A percentile compares a stretch with the other conserved stretches of the same genome.
Evolutionary conservation across 2,113 vertebrate species (phyloP).

Genomic region (Kryptolebias marmoratus): DNA sequence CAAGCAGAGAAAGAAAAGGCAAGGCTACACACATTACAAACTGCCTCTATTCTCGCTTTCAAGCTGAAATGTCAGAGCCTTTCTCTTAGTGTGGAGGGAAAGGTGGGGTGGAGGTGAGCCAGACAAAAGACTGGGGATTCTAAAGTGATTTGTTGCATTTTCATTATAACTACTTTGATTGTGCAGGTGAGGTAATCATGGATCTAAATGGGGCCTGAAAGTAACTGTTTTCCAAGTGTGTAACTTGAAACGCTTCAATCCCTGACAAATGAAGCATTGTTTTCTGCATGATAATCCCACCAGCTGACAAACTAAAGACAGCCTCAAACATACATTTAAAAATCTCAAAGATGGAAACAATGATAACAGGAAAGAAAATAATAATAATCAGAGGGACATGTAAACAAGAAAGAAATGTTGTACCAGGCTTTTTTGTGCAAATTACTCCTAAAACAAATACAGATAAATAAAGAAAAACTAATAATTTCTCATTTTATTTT

Average conservation of each 20-base stretch:
- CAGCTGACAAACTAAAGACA: constrained; percentile 65
- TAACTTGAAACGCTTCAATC: constrained; percentile 64
- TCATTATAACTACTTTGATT: constrained; percentile 74
- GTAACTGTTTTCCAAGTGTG: constrained; percentile 73
- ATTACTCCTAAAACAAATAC: not conserved
- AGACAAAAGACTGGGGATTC: constrained; percentile 66
- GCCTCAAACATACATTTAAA: constrained; percentile 68
- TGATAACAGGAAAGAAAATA: constrained; percentile 33
- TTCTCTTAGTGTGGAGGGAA: constrained; percentile 64
- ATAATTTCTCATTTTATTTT: not conserved
- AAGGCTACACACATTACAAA: constrained; percentile 83
- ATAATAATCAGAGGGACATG: constrained; percentile 16
- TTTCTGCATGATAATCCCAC: constrained; percentile 69
- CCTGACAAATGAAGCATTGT: constrained; percentile 65
- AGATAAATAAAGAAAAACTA: not conserved
- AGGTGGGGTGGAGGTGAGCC: constrained; percentile 47
- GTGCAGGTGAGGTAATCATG: constrained; percentile 75
- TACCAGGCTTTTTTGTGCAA: not conserved
- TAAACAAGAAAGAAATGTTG: not conserved
- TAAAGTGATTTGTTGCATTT: constrained; percentile 81
- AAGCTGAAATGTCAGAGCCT: constrained; percentile 81
- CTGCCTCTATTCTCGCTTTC: constrained; percentile 78
- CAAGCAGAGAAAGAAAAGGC: constrained; percentile 83
- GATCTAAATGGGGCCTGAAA: constrained; percentile 77
- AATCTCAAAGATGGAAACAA: constrained; percentile 50